These are phyloP conservation scores for Cebus imitator DNA, from an alignment of 2,113 vertebrate species.

Conservation along the genomic window DNA sequence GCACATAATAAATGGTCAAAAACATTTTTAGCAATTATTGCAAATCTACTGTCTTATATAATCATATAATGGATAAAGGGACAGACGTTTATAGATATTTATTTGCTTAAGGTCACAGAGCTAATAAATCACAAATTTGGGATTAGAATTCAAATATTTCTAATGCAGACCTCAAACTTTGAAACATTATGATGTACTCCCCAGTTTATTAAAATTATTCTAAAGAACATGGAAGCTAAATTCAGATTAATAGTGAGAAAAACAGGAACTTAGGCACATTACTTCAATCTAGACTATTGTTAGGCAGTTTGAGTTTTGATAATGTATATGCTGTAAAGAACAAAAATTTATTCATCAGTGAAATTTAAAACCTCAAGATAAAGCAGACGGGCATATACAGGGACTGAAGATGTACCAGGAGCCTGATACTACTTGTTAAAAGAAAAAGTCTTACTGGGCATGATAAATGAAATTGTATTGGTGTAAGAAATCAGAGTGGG, in stretches of 20 bases:
- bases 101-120: background rate
- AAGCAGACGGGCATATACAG: background rate
- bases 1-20: background rate
- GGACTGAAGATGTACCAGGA: background rate
- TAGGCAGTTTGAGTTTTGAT: background rate
- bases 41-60: background rate
- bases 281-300: background rate
- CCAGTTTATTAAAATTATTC: background rate
- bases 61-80: background rate
- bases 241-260: background rate
- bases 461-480: background rate
- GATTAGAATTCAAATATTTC: background rate
- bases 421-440: background rate
- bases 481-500: background rate
- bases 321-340: background rate
- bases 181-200: background rate
- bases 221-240: background rate
- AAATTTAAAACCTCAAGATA: background rate
- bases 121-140: background rate
- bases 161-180: background rate
- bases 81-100: background rate
- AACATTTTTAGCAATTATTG: background rate
- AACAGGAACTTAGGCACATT: background rate
- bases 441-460: background rate
- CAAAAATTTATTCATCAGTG: background rate